Percentiles rank a stretch among this genome's conserved stretches.
phyloP scores from a whole-genome alignment of 37 sponge, comb jelly and placozoan species.

The Halichondria panicea region DNA sequence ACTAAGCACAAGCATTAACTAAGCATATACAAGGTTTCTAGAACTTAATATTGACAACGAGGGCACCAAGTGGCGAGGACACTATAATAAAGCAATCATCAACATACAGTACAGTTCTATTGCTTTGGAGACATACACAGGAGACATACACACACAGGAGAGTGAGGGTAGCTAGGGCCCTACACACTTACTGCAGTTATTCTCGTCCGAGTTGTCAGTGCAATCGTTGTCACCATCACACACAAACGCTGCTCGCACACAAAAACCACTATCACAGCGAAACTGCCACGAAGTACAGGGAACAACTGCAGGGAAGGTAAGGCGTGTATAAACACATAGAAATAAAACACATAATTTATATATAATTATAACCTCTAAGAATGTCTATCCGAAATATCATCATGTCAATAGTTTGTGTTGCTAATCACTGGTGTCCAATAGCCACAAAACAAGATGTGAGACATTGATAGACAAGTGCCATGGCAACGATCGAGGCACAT shows the following conservation, averaged over 20 bases:
- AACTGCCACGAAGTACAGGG: slow-evolving; percentile 7
- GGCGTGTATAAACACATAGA: no score
- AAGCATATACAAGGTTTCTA: background rate
- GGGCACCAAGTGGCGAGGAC: background rate
- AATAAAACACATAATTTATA: no score
- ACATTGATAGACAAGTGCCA: no score
- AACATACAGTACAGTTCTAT: slow-evolving; percentile 2
- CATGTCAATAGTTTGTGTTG: no score
- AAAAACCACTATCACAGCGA: slow-evolving; percentile 14
- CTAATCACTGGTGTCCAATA: no score
- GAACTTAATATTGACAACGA: background rate
- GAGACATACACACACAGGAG: slow-evolving; percentile 44
- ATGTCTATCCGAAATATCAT: no score
- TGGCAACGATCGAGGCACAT: no score
- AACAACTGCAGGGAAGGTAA: background rate
- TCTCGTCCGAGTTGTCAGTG: slow-evolving; percentile 59
- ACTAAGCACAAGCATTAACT: no score
- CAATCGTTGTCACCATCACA: slow-evolving; percentile 69
- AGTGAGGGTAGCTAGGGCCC: background rate
- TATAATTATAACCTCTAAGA: no score
- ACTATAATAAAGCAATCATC: background rate
- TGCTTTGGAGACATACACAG: slow-evolving; percentile 24
- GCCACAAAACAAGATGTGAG: no score
- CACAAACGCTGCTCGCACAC: background rate
- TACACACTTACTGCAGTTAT: slow-evolving; percentile 27